Evolutionary conservation across 1,140 invertebrate genomes (phyloP).

Genomic region (Drosophila malerkotliana): DNA sequence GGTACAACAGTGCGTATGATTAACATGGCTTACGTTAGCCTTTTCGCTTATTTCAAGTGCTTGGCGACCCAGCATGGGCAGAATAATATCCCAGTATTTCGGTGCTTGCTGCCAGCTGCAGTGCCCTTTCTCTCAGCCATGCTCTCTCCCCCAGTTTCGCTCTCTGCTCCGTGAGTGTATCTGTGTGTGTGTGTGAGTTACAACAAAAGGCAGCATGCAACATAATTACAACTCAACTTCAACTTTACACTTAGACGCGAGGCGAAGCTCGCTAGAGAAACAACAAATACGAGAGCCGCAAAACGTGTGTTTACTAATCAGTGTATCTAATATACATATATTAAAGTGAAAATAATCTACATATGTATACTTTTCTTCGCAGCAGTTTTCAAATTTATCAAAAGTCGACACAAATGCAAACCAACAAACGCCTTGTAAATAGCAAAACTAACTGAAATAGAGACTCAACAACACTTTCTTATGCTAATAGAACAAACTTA

Average conservation of each 20-base stretch:
- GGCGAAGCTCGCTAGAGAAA: constrained; percentile 59
- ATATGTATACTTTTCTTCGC: constrained; percentile 6
- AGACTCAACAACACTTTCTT: constrained; percentile 11
- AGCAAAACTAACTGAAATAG: constrained; percentile 15
- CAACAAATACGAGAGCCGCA: constrained; percentile 27
- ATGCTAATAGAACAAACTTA: constrained; percentile 5
- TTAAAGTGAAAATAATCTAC: background rate
- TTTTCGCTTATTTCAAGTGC: constrained; percentile 20
- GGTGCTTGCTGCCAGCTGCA: constrained; percentile 32
- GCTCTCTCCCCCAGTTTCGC: background rate
- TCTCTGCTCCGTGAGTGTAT: background rate
- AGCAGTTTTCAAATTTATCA: constrained; percentile 42
- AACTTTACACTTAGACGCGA: constrained; percentile 55
- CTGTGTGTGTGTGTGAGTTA: constrained; percentile 18
- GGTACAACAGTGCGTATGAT: constrained; percentile 41
- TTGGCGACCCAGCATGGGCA: constrained; percentile 29
- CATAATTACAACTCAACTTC: constrained; percentile 67
- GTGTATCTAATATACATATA: constrained; percentile 6
- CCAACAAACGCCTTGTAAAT: constrained; percentile 55
- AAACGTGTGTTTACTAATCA: constrained; percentile 14
- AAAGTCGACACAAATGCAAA: constrained; percentile 8
- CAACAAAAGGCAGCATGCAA: constrained; percentile 58
- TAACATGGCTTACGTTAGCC: constrained; percentile 21
- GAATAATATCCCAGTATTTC: constrained; percentile 53
- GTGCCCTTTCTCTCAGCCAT: constrained; percentile 15